Evolutionary conservation across 1,140 invertebrate genomes (phyloP), one percentile per base, ranked within the genome.

Genomic region (Nylanderia fulva): DNA sequence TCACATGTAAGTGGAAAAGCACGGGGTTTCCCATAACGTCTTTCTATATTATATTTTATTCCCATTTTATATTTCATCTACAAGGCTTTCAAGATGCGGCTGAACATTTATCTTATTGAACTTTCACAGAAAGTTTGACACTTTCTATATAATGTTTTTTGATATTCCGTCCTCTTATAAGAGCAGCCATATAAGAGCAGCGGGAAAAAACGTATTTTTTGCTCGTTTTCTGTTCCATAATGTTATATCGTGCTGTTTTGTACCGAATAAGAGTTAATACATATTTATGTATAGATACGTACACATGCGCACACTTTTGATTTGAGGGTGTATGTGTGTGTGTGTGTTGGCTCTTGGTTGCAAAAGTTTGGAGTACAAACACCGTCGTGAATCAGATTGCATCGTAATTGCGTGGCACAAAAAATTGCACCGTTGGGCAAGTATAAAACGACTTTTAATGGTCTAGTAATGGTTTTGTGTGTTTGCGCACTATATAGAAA

Each of bases 1-100:
- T 77, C 48, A 77, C n/a, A 18, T n/a, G n/a, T 77, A 66, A 77
- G n/a, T 64, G 75, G 21, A 33, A 64, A 45, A 36, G 39, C 39
- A 33, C 13, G 13, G 11, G 27, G 64, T 77, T 64, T 18, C 15
- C 52, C 4, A 61, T 3, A 61, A 24, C n/a, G 15, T 64, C 39
- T 13, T 64, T 66, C 11, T 33, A 13, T 33, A 33, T 6, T 27
- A 42, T 42, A 56, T 48, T 64, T 64, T 64, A 77, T 42, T 48
- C 48, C 39, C 6, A 63, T 33, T 18, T 45, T 18, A 15, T 24
- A 24, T 74, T 45, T 13, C 39, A 48, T 48, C 18, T 21, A n/a
- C n/a, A 64, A 48, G 6, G 15, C 48, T 29, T 66, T 64, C 39
- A 48, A 18, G 6, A 11, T 33, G 52, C 15, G 33, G 7, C 45